These are phyloP conservation scores for Dendroctonus ponderosae DNA, from an alignment of 1,140 invertebrate species.

Conservation along the genomic window DNA sequence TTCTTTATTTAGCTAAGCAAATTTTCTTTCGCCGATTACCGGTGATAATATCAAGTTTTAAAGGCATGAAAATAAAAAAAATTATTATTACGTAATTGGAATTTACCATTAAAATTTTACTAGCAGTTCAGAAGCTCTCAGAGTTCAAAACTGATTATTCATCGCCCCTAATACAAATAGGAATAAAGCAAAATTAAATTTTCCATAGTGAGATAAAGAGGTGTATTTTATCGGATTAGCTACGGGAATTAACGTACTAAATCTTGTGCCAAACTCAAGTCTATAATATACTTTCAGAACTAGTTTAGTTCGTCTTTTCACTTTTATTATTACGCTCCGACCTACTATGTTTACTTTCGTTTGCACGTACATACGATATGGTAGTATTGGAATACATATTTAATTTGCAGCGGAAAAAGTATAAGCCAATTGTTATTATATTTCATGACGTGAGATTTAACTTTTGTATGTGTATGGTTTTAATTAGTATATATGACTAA, in stretches of 20 bases:
- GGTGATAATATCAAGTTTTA: too few relatives aligned
- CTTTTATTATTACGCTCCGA: slow-evolving; percentile 8
- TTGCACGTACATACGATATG: background rate
- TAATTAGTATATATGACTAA: background rate
- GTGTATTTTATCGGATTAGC: background rate
- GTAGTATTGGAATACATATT: background rate
- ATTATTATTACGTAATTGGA: too few relatives aligned
- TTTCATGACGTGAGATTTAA: too few relatives aligned
- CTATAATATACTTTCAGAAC: slow-evolving; percentile 11
- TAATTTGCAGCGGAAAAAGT: background rate
- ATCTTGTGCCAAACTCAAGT: background rate
- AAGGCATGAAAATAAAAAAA: too few relatives aligned
- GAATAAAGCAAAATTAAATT: background rate
- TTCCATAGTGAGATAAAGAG: background rate
- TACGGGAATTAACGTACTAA: background rate
- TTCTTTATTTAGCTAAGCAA: too few relatives aligned
- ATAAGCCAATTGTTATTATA: too few relatives aligned
- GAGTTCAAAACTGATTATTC: background rate
- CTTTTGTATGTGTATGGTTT: too few relatives aligned
- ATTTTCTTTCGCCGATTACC: too few relatives aligned
- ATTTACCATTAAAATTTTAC: background rate
- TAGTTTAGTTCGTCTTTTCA: slow-evolving; percentile 8
- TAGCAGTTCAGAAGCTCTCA: background rate
- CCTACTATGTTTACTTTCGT: slow-evolving; percentile 9
- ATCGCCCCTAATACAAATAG: background rate